phyloP scores from a whole-genome alignment of 1,140 invertebrate species.

The Drosophila pandora region DNA sequence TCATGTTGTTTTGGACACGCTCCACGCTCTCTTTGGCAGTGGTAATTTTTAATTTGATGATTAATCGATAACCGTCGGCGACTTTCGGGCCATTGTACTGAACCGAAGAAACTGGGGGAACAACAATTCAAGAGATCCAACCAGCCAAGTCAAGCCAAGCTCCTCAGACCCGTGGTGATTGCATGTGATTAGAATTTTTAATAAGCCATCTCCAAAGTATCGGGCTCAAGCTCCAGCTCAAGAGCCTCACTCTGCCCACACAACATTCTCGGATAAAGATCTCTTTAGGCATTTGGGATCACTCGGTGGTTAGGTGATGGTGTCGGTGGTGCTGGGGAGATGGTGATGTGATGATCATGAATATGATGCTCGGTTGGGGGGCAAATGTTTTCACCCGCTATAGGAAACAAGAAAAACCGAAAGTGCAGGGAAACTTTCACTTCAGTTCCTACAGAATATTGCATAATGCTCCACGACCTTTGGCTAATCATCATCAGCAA shows the following conservation, averaged over 20 bases:
- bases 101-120: neutral
- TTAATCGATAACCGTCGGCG: slow-evolving; percentile 77
- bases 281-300: slow-evolving; percentile 43
- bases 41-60: slow-evolving; percentile 81
- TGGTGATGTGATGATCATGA: slow-evolving; percentile 33
- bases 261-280: slow-evolving; percentile 69
- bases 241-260: slow-evolving; percentile 43
- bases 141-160: neutral
- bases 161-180: slow-evolving; percentile 47
- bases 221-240: slow-evolving; percentile 3
- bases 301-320: slow-evolving; percentile 17
- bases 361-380: slow-evolving; percentile 40
- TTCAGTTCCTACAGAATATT: slow-evolving; percentile 67
- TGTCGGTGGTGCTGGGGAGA: neutral
- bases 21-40: slow-evolving; percentile 69
- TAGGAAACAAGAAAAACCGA: slow-evolving; percentile 52
- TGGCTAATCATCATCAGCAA: slow-evolving; percentile 47
- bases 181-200: slow-evolving; percentile 80
- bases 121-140: slow-evolving; percentile 20
- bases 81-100: slow-evolving; percentile 66
- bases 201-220: slow-evolving; percentile 63
- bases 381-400: slow-evolving; percentile 59
- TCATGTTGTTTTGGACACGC: slow-evolving; percentile 66
- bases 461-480: slow-evolving; percentile 49
- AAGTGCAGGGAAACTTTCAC: slow-evolving; percentile 74